Conservation (phyloP, 2,888 invertebrate species). For the Dioctria rufipes region DNA sequence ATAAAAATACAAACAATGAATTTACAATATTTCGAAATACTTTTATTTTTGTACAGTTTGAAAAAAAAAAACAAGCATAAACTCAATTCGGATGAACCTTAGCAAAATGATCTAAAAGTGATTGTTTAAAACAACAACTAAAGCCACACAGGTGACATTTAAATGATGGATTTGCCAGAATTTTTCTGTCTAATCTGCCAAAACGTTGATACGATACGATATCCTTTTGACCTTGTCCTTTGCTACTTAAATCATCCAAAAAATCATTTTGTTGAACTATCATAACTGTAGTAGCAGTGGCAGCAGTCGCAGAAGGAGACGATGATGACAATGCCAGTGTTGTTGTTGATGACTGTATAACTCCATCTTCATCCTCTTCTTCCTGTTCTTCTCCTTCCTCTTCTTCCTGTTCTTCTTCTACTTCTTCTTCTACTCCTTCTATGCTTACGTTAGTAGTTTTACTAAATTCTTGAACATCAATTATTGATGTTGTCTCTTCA, state of each 20-base stretch:
- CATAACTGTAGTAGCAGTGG: too few species aligned
- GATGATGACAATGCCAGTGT: neutral
- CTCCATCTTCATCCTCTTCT: too few species aligned
- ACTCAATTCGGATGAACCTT: constrained; percentile 64
- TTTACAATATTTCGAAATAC: neutral
- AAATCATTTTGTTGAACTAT: neutral
- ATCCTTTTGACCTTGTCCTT: constrained; percentile 53
- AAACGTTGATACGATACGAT: constrained; percentile 66
- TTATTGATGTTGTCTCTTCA: constrained; percentile 9
- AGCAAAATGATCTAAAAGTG: constrained; percentile 64
- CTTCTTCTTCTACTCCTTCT: too few species aligned
- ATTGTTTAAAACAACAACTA: constrained; percentile 63
- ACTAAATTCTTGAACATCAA: constrained; percentile 3
- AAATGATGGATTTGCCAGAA: constrained; percentile 62
- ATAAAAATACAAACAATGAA: neutral
- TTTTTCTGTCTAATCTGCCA: constrained; percentile 63
- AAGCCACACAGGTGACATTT: constrained; percentile 67
- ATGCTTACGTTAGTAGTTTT: too few species aligned
- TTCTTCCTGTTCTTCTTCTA: too few species aligned
- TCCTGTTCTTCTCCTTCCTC: too few species aligned
- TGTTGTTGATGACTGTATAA: too few species aligned
- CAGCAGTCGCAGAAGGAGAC: neutral
- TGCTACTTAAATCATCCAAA: constrained; percentile 7
- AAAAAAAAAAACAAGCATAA: neutral
- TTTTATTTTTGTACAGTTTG: neutral